These are phyloP conservation scores for Pomacea maculata DNA, from an alignment of 1,140 invertebrate genomes.

Conservation along the genomic window DNA sequence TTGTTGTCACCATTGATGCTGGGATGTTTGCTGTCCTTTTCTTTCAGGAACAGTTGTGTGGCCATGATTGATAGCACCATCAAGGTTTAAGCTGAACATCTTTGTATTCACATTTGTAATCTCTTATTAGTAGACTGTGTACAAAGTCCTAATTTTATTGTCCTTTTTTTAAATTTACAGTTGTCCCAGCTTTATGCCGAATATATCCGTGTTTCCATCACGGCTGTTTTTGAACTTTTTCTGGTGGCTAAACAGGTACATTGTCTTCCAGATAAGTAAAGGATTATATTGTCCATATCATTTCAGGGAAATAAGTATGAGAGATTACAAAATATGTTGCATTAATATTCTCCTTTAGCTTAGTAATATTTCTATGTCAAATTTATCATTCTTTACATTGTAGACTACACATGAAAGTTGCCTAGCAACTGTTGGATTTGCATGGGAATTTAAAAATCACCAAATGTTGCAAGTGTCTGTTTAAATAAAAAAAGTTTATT, in stretches of 20 bases:
- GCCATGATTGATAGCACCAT: not conserved
- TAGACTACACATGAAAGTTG: not conserved
- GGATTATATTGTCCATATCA: not conserved
- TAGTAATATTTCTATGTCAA: not conserved
- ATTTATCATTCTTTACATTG: not conserved
- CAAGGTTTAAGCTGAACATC: not conserved
- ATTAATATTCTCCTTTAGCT: not conserved
- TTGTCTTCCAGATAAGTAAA: not conserved
- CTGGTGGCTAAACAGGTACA: slow-evolving; percentile 58
- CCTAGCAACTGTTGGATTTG: not conserved
- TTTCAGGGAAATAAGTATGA: not conserved
- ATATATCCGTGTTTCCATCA: slow-evolving; percentile 50
- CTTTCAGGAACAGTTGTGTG: not conserved
- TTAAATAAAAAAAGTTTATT: too few relatives aligned
- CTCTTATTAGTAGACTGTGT: not conserved
- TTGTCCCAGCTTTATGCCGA: slow-evolving; percentile 30
- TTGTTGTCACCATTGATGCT: not conserved
- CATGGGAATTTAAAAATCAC: too few relatives aligned
- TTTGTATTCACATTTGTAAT: not conserved
- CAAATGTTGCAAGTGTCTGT: too few relatives aligned
- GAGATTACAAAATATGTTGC: not conserved
- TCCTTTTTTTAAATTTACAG: not conserved
- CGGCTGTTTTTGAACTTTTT: slow-evolving; percentile 59
- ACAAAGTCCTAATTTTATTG: not conserved
- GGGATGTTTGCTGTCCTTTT: not conserved